Evolutionary conservation across 2,888 invertebrate species (phyloP).

Genomic region (Julus scanicus): DNA sequence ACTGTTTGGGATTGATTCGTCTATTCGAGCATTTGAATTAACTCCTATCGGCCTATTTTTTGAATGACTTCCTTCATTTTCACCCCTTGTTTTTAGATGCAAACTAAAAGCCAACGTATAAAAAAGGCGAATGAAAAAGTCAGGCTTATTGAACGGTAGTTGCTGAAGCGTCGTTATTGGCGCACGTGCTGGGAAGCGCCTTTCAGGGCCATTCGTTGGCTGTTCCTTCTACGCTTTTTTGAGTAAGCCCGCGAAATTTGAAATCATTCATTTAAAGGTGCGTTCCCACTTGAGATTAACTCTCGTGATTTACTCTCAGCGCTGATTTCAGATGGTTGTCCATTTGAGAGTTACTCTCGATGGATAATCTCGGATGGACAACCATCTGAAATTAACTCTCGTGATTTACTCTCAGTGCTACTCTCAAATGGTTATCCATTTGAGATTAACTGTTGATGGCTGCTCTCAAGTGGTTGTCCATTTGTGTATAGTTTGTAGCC

Average conservation of each 20-base stretch:
- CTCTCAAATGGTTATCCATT: too few relatives aligned
- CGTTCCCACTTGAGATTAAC: too few relatives aligned
- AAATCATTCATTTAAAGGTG: background rate
- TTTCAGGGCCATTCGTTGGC: background rate
- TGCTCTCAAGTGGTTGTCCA: too few relatives aligned
- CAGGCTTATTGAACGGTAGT: background rate
- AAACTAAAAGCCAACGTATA: background rate
- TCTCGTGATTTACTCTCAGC: too few relatives aligned
- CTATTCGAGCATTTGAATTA: background rate
- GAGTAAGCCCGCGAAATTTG: background rate
- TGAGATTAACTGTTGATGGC: too few relatives aligned
- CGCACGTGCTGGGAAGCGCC: background rate
- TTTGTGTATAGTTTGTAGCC: too few relatives aligned
- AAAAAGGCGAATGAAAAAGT: background rate
- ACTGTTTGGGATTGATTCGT: background rate
- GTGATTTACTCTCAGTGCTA: too few relatives aligned
- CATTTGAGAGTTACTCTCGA: too few relatives aligned
- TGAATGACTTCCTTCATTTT: background rate
- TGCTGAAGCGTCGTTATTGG: background rate
- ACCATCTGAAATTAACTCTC: too few relatives aligned
- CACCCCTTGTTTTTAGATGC: background rate
- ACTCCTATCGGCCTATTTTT: background rate
- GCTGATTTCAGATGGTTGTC: too few relatives aligned
- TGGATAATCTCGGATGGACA: too few relatives aligned
- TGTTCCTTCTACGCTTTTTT: background rate